A percentile compares a stretch with the other conserved stretches of the same genome.
Conservation (phyloP, 2,888 invertebrate genomes). For the Trachelus troglodyta region DNA sequence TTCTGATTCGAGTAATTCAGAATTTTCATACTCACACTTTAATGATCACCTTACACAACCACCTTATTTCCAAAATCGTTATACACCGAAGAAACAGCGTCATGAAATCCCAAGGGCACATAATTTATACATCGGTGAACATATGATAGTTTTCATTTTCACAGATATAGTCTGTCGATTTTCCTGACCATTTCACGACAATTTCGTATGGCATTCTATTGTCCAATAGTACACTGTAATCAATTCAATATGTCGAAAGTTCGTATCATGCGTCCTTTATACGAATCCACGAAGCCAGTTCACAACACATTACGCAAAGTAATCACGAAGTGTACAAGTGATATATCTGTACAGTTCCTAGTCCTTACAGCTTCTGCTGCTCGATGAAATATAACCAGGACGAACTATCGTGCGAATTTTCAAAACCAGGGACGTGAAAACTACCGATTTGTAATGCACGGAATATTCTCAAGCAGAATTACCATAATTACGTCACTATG, state of each 20-base stretch:
- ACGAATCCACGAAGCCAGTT: not conserved
- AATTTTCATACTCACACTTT: too few relatives aligned
- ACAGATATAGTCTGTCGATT: not conserved
- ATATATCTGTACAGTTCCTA: not conserved
- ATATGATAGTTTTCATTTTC: not conserved
- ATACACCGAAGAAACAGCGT: too few relatives aligned
- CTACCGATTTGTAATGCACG: not conserved
- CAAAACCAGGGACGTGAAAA: not conserved
- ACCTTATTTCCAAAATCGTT: too few relatives aligned
- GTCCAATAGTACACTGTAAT: not conserved
- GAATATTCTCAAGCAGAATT: not conserved
- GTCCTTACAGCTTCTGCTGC: not conserved
- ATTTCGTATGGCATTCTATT: not conserved
- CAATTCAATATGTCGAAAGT: not conserved
- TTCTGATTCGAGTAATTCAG: too few relatives aligned
- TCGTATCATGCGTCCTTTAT: not conserved
- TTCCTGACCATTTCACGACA: not conserved
- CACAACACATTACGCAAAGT: not conserved
- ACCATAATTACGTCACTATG: not conserved
- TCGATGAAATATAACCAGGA: not conserved
- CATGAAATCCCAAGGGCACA: too few relatives aligned
- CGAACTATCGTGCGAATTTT: not conserved
- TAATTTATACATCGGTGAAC: not conserved
- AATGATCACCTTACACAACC: too few relatives aligned
- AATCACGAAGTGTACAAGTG: not conserved